Conservation (phyloP, 2,888 invertebrate species). For the Ophraella communa region DNA sequence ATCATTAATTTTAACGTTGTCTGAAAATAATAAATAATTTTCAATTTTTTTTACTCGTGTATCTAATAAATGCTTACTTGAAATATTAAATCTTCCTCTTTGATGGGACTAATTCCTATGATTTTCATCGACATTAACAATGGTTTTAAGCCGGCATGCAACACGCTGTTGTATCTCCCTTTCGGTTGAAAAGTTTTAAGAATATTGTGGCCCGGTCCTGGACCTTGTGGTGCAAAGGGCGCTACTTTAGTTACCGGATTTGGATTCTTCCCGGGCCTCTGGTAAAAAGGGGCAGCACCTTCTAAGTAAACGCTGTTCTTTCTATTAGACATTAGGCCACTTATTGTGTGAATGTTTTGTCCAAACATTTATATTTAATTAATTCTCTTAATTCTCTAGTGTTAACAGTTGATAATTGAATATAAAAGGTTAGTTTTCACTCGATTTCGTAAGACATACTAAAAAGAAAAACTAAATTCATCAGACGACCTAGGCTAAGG, state of each 20-base stretch:
- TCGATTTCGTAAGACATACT: too few relatives aligned
- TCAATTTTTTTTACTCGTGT: too few relatives aligned
- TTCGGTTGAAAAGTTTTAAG: slow-evolving; percentile 32
- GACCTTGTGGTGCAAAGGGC: slow-evolving; percentile 38
- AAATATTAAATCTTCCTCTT: slow-evolving; percentile 60
- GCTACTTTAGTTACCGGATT: slow-evolving; percentile 48
- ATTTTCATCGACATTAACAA: slow-evolving; percentile 61
- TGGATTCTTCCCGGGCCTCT: slow-evolving; percentile 32
- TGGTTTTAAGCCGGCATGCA: slow-evolving; percentile 58
- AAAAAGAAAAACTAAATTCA: background rate
- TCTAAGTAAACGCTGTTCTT: slow-evolving; percentile 51
- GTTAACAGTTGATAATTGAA: too few relatives aligned
- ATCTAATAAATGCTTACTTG: slow-evolving; percentile 24
- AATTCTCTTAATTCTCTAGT: too few relatives aligned
- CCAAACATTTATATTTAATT: too few relatives aligned
- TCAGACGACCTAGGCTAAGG: slow-evolving; percentile 2
- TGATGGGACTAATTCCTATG: slow-evolving; percentile 70
- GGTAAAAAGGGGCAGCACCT: slow-evolving; percentile 45
- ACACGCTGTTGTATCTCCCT: slow-evolving; percentile 28
- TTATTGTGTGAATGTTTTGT: slow-evolving; percentile 35
- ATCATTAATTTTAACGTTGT: slow-evolving; percentile 65
- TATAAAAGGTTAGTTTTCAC: too few relatives aligned
- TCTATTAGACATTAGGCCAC: slow-evolving; percentile 22
- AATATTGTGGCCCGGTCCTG: slow-evolving; percentile 25
- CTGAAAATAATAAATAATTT: slow-evolving; percentile 36